Evolutionary conservation across 2,888 invertebrate species (phyloP).

Genomic region (Gari tellinella): DNA sequence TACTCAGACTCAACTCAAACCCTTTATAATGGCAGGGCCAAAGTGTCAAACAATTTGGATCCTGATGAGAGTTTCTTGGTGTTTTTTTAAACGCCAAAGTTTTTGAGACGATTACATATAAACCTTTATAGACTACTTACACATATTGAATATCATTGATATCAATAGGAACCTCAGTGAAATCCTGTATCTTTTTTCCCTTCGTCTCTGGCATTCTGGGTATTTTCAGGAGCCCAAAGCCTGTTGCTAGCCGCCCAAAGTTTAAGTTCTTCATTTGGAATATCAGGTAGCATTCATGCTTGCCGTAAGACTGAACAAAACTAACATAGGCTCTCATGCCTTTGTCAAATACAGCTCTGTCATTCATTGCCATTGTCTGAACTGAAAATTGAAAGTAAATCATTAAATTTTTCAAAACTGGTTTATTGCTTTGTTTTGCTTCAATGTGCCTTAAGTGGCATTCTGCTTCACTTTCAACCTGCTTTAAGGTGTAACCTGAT

Average conservation of each 20-base stretch:
- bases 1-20: too few relatives aligned
- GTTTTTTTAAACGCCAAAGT: too few relatives aligned
- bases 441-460: too few relatives aligned
- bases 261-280: slow-evolving; percentile 95
- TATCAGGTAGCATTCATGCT: slow-evolving; percentile 97
- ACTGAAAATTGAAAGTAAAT: slow-evolving; percentile 82
- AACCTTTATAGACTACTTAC: slow-evolving; percentile 74
- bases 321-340: slow-evolving; percentile 97
- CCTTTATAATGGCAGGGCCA: too few relatives aligned
- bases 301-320: slow-evolving; percentile 95
- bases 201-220: slow-evolving; percentile 98
- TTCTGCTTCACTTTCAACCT: too few relatives aligned
- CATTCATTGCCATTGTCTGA: slow-evolving; percentile 88
- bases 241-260: slow-evolving; percentile 92
- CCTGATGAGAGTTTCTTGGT: too few relatives aligned
- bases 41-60: too few relatives aligned
- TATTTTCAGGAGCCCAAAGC: slow-evolving; percentile 95
- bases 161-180: slow-evolving; percentile 88
- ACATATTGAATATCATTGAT: slow-evolving; percentile 90
- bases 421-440: too few relatives aligned
- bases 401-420: too few relatives aligned
- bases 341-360: slow-evolving; percentile 93
- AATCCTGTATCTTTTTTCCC: slow-evolving; percentile 87
- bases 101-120: too few relatives aligned
- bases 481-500: too few relatives aligned